Conservation (phyloP, 2,888 invertebrate species). For the Abrostola triplasia region DNA sequence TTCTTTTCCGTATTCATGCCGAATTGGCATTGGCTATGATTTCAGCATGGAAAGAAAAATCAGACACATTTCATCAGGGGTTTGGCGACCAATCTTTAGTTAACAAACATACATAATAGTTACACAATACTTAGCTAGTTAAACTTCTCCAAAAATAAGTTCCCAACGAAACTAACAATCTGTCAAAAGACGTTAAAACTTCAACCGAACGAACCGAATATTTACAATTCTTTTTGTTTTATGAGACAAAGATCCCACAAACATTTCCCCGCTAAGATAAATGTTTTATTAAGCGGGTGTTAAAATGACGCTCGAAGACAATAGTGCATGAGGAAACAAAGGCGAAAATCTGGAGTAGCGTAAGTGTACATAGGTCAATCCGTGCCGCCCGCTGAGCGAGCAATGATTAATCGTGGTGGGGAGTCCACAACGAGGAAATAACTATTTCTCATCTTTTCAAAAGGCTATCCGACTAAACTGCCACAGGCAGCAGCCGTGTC, state of each 20-base stretch:
- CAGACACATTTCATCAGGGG: neutral
- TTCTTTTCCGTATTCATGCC: no score
- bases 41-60: no score
- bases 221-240: conserved; percentile 18
- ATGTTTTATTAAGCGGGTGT: conserved; percentile 38
- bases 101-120: conserved; percentile 1
- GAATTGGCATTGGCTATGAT: no score
- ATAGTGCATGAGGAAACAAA: conserved; percentile 57
- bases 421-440: conserved; percentile 78
- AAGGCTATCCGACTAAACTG: conserved; percentile 77
- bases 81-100: neutral
- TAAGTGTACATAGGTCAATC: conserved; percentile 78
- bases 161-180: neutral
- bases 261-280: conserved; percentile 12
- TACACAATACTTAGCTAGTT: neutral
- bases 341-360: conserved; percentile 63
- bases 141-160: neutral
- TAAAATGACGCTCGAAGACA: conserved; percentile 42
- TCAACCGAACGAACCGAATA: neutral
- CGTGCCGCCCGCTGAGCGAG: conserved; percentile 74
- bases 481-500: conserved; percentile 74
- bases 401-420: conserved; percentile 81
- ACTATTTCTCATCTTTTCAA: conserved; percentile 85
- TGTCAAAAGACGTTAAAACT: neutral
- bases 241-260: conserved; percentile 21